phyloP scores from a whole-genome alignment of 1,140 invertebrate species.

The Pseudachorutes palmiensis region DNA sequence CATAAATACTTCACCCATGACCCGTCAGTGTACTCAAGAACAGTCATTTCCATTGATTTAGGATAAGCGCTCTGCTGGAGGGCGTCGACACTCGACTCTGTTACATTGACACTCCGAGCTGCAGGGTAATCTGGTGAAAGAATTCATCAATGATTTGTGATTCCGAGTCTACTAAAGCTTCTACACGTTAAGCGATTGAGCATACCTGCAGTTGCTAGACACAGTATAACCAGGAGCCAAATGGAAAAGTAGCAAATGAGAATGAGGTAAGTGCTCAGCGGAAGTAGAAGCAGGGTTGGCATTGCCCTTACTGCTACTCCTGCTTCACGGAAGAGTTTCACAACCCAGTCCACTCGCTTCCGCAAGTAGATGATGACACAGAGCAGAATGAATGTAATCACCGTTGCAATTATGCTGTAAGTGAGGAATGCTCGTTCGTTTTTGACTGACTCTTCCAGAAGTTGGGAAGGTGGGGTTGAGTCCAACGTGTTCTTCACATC shows the following conservation, averaged over 20 bases:
- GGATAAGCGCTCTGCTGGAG: neutral
- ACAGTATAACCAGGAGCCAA: conserved; percentile 71
- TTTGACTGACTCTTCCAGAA: conserved; percentile 67
- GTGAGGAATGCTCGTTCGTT: conserved; percentile 77
- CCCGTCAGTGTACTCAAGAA: conserved; percentile 59
- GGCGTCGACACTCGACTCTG: neutral
- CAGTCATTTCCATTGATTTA: conserved; percentile 49
- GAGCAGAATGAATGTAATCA: conserved; percentile 74
- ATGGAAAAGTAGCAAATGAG: conserved; percentile 70
- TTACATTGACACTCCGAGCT: neutral
- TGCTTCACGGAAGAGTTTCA: conserved; percentile 76
- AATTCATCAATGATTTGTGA: neutral
- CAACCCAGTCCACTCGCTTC: conserved; percentile 67
- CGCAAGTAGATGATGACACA: conserved; percentile 69
- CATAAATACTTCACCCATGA: conserved; percentile 77
- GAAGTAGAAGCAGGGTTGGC: conserved; percentile 78
- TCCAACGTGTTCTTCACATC: conserved; percentile 64
- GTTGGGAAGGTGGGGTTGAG: conserved; percentile 48
- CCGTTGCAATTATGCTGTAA: conserved; percentile 77
- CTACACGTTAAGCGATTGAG: too few species aligned
- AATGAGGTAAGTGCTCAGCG: conserved; percentile 71
- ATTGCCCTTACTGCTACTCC: conserved; percentile 72
- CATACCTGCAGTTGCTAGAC: conserved; percentile 58
- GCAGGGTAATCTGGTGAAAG: conserved; percentile 18
- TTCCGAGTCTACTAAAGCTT: neutral